Conservation (phyloP, 2,113 vertebrate species). For the Heterotilapia buettikoferi region DNA sequence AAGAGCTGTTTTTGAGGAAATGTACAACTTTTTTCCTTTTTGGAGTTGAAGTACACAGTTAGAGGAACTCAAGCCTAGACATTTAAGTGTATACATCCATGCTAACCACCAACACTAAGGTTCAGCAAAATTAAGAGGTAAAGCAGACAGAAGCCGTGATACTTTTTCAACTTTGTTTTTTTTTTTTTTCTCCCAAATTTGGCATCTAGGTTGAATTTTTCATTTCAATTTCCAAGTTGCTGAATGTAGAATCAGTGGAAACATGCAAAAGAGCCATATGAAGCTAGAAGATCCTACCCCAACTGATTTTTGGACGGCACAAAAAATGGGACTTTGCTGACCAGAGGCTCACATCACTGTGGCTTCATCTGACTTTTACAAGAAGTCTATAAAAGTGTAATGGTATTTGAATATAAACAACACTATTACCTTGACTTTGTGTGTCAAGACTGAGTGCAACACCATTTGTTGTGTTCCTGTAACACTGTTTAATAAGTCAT, state of each 20-base stretch:
- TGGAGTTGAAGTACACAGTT: not conserved
- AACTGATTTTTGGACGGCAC: not conserved
- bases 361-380: not conserved
- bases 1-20: not conserved
- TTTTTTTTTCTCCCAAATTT: not conserved
- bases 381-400: not conserved
- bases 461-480: not conserved
- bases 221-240: not conserved
- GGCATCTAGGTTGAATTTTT: not conserved
- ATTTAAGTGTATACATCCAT: not conserved
- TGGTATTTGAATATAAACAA: not conserved
- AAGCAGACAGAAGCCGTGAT: not conserved
- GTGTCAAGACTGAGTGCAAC: not conserved
- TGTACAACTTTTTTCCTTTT: not conserved
- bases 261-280: not conserved
- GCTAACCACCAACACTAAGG: not conserved
- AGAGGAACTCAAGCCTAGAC: not conserved
- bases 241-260: not conserved
- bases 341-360: not conserved
- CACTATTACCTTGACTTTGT: not conserved
- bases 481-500: not conserved
- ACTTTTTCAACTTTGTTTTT: not conserved
- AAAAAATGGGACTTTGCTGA: not conserved
- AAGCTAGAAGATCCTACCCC: not conserved
- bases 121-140: not conserved